Evolutionary conservation across 2,113 vertebrate genomes (phyloP).

Genomic region (Trichechus manatus): DNA sequence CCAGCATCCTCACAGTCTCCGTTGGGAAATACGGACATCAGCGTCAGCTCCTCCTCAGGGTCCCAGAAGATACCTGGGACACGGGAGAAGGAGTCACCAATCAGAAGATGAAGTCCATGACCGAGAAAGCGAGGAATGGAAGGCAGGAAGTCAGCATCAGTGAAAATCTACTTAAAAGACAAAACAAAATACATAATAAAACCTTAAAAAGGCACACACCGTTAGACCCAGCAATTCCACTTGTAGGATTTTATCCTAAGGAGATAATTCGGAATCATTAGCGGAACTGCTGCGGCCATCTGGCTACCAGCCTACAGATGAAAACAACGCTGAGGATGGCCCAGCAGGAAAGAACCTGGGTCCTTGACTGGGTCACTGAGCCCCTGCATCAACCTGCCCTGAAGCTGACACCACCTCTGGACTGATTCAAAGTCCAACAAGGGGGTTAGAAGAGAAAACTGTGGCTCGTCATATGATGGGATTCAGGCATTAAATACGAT

Average conservation of each 20-base stretch:
- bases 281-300: background rate
- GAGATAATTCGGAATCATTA: conserved; percentile 3
- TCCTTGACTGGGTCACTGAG: background rate
- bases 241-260: conserved; percentile 28
- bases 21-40: conserved; percentile 81
- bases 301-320: background rate
- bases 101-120: background rate
- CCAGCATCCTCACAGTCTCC: conserved; percentile 81
- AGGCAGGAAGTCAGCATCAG: background rate
- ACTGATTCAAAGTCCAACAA: background rate
- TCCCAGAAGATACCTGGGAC: conserved; percentile 78
- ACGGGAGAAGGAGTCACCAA: conserved; percentile 29
- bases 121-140: background rate
- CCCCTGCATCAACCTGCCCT: background rate
- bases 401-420: background rate
- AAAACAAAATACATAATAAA: background rate
- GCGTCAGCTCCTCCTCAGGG: conserved; percentile 83
- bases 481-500: background rate
- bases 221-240: conserved; percentile 40
- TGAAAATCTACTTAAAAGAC: background rate
- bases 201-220: background rate
- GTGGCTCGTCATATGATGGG: background rate
- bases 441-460: background rate
- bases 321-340: rapidly evolving
- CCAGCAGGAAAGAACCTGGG: background rate